Evolutionary conservation across 2,888 invertebrate genomes (phyloP).

Genomic region (Hesperia comma): DNA sequence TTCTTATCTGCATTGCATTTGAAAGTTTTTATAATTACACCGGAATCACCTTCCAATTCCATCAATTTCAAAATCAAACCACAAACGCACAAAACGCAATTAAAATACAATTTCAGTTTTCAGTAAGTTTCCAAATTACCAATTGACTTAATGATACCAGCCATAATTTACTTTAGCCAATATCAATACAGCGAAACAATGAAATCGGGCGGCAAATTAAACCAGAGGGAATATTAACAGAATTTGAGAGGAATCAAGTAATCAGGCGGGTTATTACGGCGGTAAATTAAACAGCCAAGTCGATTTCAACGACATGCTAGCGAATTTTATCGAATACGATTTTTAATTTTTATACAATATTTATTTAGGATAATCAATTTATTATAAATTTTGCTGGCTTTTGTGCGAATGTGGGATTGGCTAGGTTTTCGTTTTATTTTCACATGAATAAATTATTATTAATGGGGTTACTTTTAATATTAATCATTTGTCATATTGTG

Average conservation of each 20-base stretch:
- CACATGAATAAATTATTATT: too few relatives aligned
- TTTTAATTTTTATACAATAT: conserved; percentile 61
- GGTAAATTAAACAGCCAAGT: conserved; percentile 68
- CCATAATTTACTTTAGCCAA: conserved; percentile 36
- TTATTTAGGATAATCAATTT: conserved; percentile 24
- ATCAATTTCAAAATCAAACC: not conserved
- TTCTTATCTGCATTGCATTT: too few relatives aligned
- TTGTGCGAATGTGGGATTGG: too few relatives aligned
- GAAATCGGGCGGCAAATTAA: conserved; percentile 37
- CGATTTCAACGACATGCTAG: conserved; percentile 49
- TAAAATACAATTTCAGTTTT: conserved; percentile 23
- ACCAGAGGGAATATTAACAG: conserved; percentile 36
- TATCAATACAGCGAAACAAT: conserved; percentile 37
- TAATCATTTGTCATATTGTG: too few relatives aligned
- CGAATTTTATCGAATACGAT: conserved; percentile 52
- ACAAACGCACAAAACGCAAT: conserved; percentile 8
- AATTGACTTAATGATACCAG: conserved; percentile 36
- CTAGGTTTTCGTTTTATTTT: too few relatives aligned
- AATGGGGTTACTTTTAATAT: too few relatives aligned
- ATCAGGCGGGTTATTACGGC: conserved; percentile 47
- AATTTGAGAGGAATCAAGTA: conserved; percentile 44
- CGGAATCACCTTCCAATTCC: not conserved
- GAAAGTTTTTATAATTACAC: not conserved
- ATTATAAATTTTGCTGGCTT: too few relatives aligned
- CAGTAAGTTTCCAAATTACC: conserved; percentile 31